Evolutionary conservation across 2,888 invertebrate genomes (phyloP), one percentile per base, ranked within the genome.

Genomic region (Meganola albula): DNA sequence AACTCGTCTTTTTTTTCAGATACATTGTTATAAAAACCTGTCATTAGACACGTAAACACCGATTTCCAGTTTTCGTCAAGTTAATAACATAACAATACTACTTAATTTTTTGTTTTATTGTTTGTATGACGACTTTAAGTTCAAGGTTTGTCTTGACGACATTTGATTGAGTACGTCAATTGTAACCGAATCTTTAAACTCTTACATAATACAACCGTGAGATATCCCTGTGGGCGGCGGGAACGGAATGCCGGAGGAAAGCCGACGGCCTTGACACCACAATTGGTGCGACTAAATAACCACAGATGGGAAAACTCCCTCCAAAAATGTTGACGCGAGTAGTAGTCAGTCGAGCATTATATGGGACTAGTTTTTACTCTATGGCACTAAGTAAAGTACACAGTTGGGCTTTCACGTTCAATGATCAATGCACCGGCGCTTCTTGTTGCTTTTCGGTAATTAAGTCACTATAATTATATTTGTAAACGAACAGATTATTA

Each of bases 251-350:
- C 63, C 58, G 76, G 77, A 83, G 78, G 82, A 85, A 85, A 85
- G 84, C 76, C 58, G 82, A 48, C 71, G 84, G 71, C 84, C 84
- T 85, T 85, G 84, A 84, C 84, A 83, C 69, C 63, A 79, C 80
- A 74, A 75, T 79, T 73, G 76, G 76, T 78, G 66, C 69, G 70
- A 63, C 64, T 70, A 64, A 69, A 63, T 58, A 58, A 47, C 54
- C 72, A 63, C 64, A 72, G 66, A 57, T 46, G 45, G 58, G 49
- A 46, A 48, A 55, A 47, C 43, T 41, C 36, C 30, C 24, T 20
- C 25, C 10, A 14, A 24, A 31, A 26, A 40, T 38, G 16, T 31
- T 34, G 38, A 27, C 22, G 12, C 34, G 44, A 51, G 40, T 24
- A 21, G 32, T 64, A 62, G 66, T 52, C 38, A 40, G 38, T 18